Conservation (phyloP, 2,888 invertebrate genomes). For the Seira musarum region DNA sequence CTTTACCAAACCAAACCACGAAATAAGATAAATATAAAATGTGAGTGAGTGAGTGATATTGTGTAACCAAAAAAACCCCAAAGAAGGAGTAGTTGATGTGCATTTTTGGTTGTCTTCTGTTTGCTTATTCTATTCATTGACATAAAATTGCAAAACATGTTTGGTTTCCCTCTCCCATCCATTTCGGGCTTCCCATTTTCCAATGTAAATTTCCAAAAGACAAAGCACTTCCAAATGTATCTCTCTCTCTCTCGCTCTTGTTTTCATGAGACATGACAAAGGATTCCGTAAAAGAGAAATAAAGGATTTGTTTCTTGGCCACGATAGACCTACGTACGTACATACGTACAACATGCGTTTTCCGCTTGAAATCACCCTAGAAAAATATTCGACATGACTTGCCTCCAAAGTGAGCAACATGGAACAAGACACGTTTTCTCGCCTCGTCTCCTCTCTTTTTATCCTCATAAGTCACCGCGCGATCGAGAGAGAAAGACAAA, state of each 20-base stretch:
- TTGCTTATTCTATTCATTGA: slow-evolving; percentile 27
- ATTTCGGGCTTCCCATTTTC: background rate
- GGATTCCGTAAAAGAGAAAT: background rate
- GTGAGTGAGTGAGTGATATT: too few relatives aligned
- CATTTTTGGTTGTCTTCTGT: slow-evolving; percentile 16
- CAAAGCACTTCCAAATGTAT: background rate
- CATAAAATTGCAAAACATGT: slow-evolving; percentile 8
- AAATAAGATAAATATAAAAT: background rate
- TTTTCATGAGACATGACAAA: background rate
- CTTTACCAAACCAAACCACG: background rate
- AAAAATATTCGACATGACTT: background rate
- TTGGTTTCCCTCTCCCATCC: background rate
- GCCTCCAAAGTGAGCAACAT: background rate
- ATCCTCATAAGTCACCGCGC: background rate
- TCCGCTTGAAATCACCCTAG: background rate
- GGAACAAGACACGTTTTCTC: background rate
- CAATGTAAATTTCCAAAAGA: background rate
- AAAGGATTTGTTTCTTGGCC: background rate
- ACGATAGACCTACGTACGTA: background rate
- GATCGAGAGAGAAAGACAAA: background rate
- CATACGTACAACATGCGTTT: too few relatives aligned
- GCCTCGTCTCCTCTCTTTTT: background rate
- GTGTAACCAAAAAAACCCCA: too few relatives aligned
- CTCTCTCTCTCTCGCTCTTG: background rate
- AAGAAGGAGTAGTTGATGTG: background rate